Conservation (phyloP, 2,888 invertebrate species). For the Boloria euphrosyne region DNA sequence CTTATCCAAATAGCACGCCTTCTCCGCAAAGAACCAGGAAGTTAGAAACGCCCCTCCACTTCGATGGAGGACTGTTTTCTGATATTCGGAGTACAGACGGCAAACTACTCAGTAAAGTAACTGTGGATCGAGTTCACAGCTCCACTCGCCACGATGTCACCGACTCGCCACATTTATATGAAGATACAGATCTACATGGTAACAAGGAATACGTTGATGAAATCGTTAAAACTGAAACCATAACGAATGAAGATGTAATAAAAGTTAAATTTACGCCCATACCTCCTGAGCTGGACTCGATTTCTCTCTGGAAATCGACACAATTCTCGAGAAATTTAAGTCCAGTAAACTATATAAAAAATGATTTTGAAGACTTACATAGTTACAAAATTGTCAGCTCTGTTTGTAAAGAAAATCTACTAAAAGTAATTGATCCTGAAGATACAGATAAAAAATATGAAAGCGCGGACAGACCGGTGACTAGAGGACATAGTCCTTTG, state of each 20-base stretch:
- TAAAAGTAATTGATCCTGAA: constrained; percentile 46
- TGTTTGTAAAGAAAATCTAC: constrained; percentile 61
- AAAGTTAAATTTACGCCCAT: constrained; percentile 75
- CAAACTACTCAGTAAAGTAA: constrained; percentile 77
- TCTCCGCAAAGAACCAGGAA: constrained; percentile 76
- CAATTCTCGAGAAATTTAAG: constrained; percentile 43
- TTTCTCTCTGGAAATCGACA: constrained; percentile 39
- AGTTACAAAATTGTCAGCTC: constrained; percentile 78
- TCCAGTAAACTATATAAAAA: constrained; percentile 61
- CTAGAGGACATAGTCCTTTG: constrained; percentile 37
- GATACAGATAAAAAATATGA: constrained; percentile 21
- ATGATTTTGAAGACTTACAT: constrained; percentile 70
- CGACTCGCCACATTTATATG: constrained; percentile 60
- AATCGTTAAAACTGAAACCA: constrained; percentile 71
- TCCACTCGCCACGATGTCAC: constrained; percentile 71
- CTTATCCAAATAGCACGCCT: constrained; percentile 51
- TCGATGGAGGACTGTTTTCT: constrained; percentile 79
- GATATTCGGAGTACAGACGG: constrained; percentile 76
- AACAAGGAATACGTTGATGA: constrained; percentile 68
- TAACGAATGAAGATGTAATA: constrained; percentile 73
- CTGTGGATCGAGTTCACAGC: constrained; percentile 73
- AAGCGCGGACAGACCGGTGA: constrained; percentile 29
- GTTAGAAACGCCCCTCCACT: constrained; percentile 81
- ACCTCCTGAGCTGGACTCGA: constrained; percentile 62
- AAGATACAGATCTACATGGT: constrained; percentile 50